Conservation (phyloP, 2,888 invertebrate genomes). For the Neoascia interrupta region DNA sequence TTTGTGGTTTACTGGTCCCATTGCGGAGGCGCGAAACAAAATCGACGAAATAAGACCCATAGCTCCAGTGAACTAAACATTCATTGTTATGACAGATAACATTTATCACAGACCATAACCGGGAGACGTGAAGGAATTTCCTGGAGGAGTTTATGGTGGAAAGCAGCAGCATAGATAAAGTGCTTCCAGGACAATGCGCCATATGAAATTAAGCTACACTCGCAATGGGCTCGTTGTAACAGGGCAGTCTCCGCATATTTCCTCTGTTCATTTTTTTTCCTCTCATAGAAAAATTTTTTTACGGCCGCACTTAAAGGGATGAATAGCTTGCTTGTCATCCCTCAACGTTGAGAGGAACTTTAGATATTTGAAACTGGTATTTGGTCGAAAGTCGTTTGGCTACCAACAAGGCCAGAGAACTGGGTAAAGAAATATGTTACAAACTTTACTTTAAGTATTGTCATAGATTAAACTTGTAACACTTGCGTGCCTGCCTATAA, state of each 20-base stretch:
- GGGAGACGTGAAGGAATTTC: background rate
- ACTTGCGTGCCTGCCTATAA: constrained; percentile 14
- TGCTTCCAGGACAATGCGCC: constrained; percentile 41
- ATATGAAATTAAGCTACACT: constrained; percentile 34
- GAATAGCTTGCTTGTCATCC: constrained; percentile 1
- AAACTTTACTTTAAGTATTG: constrained; percentile 24
- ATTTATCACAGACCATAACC: constrained; percentile 40
- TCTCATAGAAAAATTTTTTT: constrained; percentile 1
- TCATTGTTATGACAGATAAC: constrained; percentile 55
- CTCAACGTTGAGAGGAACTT: background rate
- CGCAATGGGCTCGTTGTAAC: constrained; percentile 6
- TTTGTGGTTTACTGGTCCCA: constrained; percentile 1
- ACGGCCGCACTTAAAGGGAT: constrained; percentile 21
- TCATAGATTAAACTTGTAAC: constrained; percentile 37
- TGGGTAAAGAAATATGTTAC: background rate
- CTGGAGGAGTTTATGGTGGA: background rate
- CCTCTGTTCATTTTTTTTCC: background rate
- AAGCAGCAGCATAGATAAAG: constrained; percentile 20
- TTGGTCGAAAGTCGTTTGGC: background rate
- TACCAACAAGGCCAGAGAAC: background rate
- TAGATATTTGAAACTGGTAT: constrained; percentile 10
- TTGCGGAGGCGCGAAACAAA: background rate
- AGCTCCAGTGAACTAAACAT: constrained; percentile 47
- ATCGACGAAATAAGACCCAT: constrained; percentile 38
- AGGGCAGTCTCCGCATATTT: background rate